Evolutionary conservation across 1,140 invertebrate genomes (phyloP).

Genomic region (Hestina assimilis): DNA sequence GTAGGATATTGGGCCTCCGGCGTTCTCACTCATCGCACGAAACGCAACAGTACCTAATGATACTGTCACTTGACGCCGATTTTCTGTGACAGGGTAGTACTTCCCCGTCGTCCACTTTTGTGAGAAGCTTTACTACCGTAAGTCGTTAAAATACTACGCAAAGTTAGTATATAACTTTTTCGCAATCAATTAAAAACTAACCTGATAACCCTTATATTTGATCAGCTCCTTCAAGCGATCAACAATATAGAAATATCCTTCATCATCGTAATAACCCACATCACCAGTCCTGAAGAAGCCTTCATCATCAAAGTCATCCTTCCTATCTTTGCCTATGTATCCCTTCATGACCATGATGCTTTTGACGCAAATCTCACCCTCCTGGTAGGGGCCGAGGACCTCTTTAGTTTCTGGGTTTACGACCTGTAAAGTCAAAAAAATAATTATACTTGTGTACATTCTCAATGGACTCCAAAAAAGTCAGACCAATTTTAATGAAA

Average conservation of each 20-base stretch:
- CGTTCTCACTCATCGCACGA: no score
- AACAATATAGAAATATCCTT: constrained; percentile 84
- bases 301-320: constrained; percentile 82
- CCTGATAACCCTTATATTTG: constrained; percentile 88
- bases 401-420: constrained; percentile 80
- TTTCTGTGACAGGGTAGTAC: no score
- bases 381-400: constrained; percentile 79
- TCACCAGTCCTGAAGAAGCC: constrained; percentile 90
- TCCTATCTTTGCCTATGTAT: constrained; percentile 81
- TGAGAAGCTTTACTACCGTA: no score
- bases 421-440: constrained; percentile 53
- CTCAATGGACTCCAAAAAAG: no score
- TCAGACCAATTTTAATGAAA: no score
- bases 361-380: constrained; percentile 84
- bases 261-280: constrained; percentile 85
- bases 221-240: constrained; percentile 89
- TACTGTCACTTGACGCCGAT: no score
- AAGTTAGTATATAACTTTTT: no score
- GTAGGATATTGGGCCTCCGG: no score
- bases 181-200: constrained; percentile 41
- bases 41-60: no score
- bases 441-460: no score
- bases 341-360: constrained; percentile 83
- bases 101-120: no score
- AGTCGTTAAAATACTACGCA: no score